Base-by-base conservation (phyloP, 2,888 invertebrate genomes). In the Leistus spinibarbis region DNA sequence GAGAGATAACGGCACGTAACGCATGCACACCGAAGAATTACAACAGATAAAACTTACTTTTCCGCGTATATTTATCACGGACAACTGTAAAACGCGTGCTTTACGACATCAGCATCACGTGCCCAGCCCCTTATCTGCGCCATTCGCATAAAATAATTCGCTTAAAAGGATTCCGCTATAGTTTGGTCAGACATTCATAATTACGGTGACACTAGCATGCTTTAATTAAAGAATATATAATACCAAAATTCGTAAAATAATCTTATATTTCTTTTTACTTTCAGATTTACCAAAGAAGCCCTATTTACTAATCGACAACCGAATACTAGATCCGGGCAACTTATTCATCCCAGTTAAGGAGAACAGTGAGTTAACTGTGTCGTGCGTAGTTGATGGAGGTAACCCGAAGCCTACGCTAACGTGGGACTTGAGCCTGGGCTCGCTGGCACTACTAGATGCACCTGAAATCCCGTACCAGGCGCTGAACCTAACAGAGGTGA, bases 261-360 rank as follows among this genome's bases (percentile, higher is more conserved):
- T n/a, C n/a, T n/a, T n/a, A n/a, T n/a, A n/a, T n/a, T n/a, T n/a
- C 40, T 40, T 13, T 40, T 40, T 13, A 79, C 76, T 88, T 88
- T 66, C 89, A 95, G 95, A 95, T 86, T 89, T 93, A 62, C 95
- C 95, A 20, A 91, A 94, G 78, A 91, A 94, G 65, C 94, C 95
- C 78, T 96, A 95, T 86, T 88, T 96, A 81, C 90, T 95, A 82
- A 94, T 95, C 84, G 96, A 96, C 85, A 94, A 95, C 54, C 88
- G 94, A 63, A 91, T 95, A 22, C 88, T 95, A 81, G 95, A 95
- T 86, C 93, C 95, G 0, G 94, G 95, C 78, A 95, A 95, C 86
- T 92, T 93, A 78, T 95, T 95, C 88, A 93, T 95, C 80, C 95
- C 95, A 0, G 95, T 95, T 19, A 90, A 94, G 80, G 95, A 96